A percentile compares a stretch with the other conserved stretches of the same genome.
Evolutionary conservation across 2,797 vertebrate species (phyloP).

Genomic region (Takifugu rubripes): DNA sequence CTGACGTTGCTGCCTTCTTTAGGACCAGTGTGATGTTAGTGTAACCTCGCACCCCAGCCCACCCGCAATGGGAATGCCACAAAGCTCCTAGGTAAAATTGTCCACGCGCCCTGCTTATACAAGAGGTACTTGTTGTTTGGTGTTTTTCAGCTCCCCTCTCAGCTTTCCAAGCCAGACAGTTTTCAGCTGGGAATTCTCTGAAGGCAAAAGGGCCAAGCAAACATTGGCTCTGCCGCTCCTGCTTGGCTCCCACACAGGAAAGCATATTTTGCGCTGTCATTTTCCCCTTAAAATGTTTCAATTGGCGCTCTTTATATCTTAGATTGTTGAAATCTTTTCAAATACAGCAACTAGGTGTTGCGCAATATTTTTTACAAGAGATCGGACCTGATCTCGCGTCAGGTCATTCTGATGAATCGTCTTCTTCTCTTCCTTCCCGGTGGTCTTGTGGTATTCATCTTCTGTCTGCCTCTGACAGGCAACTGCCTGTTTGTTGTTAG

Average conservation of each 20-base stretch:
- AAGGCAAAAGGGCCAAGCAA: slow-evolving; percentile 57
- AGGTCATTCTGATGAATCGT: too few species aligned
- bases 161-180: slow-evolving; percentile 36
- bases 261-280: slow-evolving; percentile 37
- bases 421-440: background rate
- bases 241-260: slow-evolving; percentile 36
- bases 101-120: slow-evolving; percentile 46
- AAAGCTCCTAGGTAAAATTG: slow-evolving; percentile 53
- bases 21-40: slow-evolving; percentile 5
- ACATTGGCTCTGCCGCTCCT: slow-evolving; percentile 52
- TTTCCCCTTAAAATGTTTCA: slow-evolving; percentile 17
- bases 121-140: slow-evolving; percentile 51
- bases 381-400: too few species aligned
- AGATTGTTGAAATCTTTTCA: background rate
- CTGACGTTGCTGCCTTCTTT: slow-evolving; percentile 35
- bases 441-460: slow-evolving; percentile 57
- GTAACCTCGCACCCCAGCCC: slow-evolving; percentile 27
- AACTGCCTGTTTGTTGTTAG: slow-evolving; percentile 59
- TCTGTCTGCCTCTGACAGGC: slow-evolving; percentile 54
- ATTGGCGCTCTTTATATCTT: slow-evolving; percentile 1
- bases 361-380: too few species aligned
- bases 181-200: slow-evolving; percentile 64
- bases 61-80: slow-evolving; percentile 50
- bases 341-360: too few species aligned
- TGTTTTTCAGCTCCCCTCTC: slow-evolving; percentile 40